Conservation (phyloP, 2,888 invertebrate genomes). For the Ochlodes sylvanus region DNA sequence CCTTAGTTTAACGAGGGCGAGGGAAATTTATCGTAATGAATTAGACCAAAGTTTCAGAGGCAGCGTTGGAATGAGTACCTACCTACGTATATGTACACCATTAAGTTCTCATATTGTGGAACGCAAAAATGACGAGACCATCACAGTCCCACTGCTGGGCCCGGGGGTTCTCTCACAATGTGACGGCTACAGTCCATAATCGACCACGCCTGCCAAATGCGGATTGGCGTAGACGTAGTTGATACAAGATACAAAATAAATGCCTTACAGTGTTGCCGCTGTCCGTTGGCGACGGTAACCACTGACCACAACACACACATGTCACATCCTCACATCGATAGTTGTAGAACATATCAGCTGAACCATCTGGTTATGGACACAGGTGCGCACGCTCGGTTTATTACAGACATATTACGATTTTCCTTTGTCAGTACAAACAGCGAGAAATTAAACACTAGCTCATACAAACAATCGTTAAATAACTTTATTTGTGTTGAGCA, state of each 20-base stretch:
- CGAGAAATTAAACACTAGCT: slow-evolving; percentile 55
- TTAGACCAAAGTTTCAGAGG: slow-evolving; percentile 37
- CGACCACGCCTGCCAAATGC: too few relatives aligned
- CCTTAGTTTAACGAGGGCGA: slow-evolving; percentile 76
- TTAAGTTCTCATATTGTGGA: too few relatives aligned
- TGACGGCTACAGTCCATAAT: too few relatives aligned
- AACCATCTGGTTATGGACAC: slow-evolving; percentile 1
- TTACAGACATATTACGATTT: slow-evolving; percentile 28
- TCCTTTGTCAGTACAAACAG: slow-evolving; percentile 48
- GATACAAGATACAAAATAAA: too few relatives aligned
- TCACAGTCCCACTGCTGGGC: too few relatives aligned
- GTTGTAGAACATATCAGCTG: background rate
- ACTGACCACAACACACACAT: too few relatives aligned
- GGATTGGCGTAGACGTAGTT: too few relatives aligned
- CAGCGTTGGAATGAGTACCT: background rate
- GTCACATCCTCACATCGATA: too few relatives aligned
- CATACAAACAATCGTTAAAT: slow-evolving; percentile 58
- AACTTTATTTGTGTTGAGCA: slow-evolving; percentile 53
- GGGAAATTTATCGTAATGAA: slow-evolving; percentile 68
- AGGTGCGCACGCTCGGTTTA: slow-evolving; percentile 13
- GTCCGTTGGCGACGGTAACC: too few relatives aligned
- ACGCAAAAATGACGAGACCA: too few relatives aligned
- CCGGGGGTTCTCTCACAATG: too few relatives aligned
- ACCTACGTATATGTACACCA: background rate
- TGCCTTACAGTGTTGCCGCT: too few relatives aligned